Evolutionary conservation across 2,888 invertebrate genomes (phyloP), one percentile per base, ranked within the genome.

Genomic region (Callyntrura guangdongensis): DNA sequence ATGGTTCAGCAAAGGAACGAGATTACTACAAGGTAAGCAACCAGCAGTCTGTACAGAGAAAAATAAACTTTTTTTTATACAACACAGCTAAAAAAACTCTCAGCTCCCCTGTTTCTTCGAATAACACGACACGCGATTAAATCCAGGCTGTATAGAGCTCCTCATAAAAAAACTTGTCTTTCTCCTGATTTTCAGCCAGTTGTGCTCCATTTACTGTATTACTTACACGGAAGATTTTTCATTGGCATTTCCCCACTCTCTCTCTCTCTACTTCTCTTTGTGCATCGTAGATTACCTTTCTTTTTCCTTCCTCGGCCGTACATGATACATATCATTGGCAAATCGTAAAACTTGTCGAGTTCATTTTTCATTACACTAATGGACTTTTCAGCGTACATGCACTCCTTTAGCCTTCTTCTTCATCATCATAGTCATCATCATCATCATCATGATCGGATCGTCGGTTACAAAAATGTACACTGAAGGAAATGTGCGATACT

Each of bases 1-100:
- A 94, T 98, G 98, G 98, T 98, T 98, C 95, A 97, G 97, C 93
- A 97, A 97, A 93, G 98, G 98, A n/a, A 98, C 98, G 5, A 97
- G 97, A 94, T 96, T 98, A 94, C 96, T 98, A 88, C 97, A 97
- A 95, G 97, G 82, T 82, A 82, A 74, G 49, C 47, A 20, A 74
- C 20, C 17, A 72, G 17, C n/a, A n/a, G n/a, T n/a, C n/a, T n/a
- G n/a, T n/a, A n/a, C n/a, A n/a, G 2, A 61, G n/a, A 20, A 67
- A 67, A 67, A 20, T 20, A 74, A 74, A 74, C 20, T 67, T 67
- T 61, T 61, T 61, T 61, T n/a, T n/a, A n/a, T n/a, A n/a, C n/a
- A n/a, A n/a, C n/a, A n/a, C n/a, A 64, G 25, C 25, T 9, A n/a
- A 17, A 25, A 64, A 64, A 64, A 17, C 36, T 72, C n/a, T 72